Evolutionary conservation across 2,888 invertebrate genomes (phyloP), one percentile per base, ranked within the genome.

Genomic region (Pyrochroa serraticornis): DNA sequence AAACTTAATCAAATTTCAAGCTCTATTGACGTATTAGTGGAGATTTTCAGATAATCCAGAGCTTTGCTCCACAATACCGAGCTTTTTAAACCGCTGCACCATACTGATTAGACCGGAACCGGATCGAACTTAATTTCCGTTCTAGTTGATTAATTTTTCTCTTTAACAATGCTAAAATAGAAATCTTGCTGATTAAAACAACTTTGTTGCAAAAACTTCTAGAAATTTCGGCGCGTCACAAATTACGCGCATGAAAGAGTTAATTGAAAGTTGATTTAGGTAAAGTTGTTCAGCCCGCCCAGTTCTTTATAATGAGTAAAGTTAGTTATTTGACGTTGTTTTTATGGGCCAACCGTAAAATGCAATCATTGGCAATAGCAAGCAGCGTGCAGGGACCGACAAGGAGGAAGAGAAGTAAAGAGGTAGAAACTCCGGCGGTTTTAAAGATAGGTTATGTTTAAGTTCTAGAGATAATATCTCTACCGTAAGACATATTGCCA

Each of bases 1-100:
- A 76, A 75, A 76, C 75, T 75, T 76, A 77, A 77, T 77, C 77
- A 77, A 76, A 77, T 77, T 77, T 77, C 74, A 75, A 76, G 75
- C 76, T 75, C 75, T 74, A 77, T 77, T 76, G 76, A 75, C 75
- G 75, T 75, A 77, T 77, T 77, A 77, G 74, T 69, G 67, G 74
- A 75, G 76, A 76, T 77, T 77, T 75, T 58, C 67, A 66, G 75
- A 75, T 77, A 75, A 77, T 76, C 75, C 74, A 34, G 37, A 37
- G 46, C 55, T 55, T 47, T 52, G 38, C 36, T 33, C 37, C 46
- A 46, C 46, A 53, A 33, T 53, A 53, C 39, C 10, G 35, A 46
- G 39, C 46, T 46, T 53, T 52, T 39, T 53, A 38, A 37, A 38
- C 22, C 43, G 30, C 7, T 36, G 22, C 22, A 22, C 5, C 22